Conservation (phyloP, 1,140 invertebrate genomes). For the Pseudomyrmex cubaensis region DNA sequence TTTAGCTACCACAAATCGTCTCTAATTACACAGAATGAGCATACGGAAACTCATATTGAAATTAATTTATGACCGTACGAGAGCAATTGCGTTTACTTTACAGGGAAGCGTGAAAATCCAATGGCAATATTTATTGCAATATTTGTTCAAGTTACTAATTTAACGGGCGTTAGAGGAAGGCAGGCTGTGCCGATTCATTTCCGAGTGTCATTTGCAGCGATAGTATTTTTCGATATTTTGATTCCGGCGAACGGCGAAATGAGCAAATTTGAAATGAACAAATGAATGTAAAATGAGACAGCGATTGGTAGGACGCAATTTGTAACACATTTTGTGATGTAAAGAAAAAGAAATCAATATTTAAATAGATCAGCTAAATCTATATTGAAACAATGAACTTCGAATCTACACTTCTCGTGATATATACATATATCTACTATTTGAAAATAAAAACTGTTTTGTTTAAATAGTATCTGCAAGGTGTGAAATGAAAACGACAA, state of each 20-base stretch:
- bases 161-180: slow-evolving; percentile 35
- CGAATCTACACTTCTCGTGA: no score
- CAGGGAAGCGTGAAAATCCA: slow-evolving; percentile 22
- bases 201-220: slow-evolving; percentile 52
- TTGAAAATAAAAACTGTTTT: no score
- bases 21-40: slow-evolving; percentile 15
- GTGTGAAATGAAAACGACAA: background rate
- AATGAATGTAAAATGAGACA: slow-evolving; percentile 49
- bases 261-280: slow-evolving; percentile 26
- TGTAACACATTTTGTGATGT: background rate
- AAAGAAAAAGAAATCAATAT: slow-evolving; percentile 17
- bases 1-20: slow-evolving; percentile 32
- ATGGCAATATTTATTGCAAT: slow-evolving; percentile 10
- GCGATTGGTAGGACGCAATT: slow-evolving; percentile 29
- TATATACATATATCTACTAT: no score
- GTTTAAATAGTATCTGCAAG: no score
- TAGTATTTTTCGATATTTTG: slow-evolving; percentile 51
- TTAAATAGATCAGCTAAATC: background rate
- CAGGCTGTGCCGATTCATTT: slow-evolving; percentile 30
- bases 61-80: slow-evolving; percentile 46
- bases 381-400: background rate
- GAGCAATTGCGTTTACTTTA: slow-evolving; percentile 46
- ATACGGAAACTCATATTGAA: slow-evolving; percentile 15
- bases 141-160: slow-evolving; percentile 55
- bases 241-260: slow-evolving; percentile 33